These are phyloP conservation scores for Acrobasis repandana DNA, from an alignment of 2,888 invertebrate species.

Conservation along the genomic window DNA sequence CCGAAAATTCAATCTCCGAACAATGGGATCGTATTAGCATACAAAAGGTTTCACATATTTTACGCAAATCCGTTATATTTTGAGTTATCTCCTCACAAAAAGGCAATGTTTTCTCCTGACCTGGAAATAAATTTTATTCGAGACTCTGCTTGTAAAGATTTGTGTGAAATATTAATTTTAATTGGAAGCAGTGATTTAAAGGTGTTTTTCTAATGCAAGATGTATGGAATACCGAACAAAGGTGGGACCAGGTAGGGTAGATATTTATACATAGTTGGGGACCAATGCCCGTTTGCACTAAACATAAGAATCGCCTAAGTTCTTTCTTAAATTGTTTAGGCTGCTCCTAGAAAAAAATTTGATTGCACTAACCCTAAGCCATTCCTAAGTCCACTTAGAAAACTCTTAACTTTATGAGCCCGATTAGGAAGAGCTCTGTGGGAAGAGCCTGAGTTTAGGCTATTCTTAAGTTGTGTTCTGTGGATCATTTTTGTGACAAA, in stretches of 20 bases:
- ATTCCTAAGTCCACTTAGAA: too few species aligned
- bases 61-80: conserved; percentile 80
- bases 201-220: neutral
- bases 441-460: too few species aligned
- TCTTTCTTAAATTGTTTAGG: too few species aligned
- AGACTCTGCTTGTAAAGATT: conserved; percentile 48
- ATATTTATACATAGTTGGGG: too few species aligned
- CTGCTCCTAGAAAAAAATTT: too few species aligned
- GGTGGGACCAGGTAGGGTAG: neutral
- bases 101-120: conserved; percentile 68
- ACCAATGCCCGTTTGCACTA: too few species aligned
- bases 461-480: too few species aligned
- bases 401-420: too few species aligned
- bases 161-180: conserved; percentile 49
- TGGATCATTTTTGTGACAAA: too few species aligned
- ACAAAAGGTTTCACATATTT: conserved; percentile 83
- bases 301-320: too few species aligned
- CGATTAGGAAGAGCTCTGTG: too few species aligned
- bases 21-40: conserved; percentile 81
- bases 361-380: too few species aligned
- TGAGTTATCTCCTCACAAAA: conserved; percentile 76
- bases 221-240: neutral
- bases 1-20: conserved; percentile 81
- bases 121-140: conserved; percentile 69
- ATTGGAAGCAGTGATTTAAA: conserved; percentile 30